A percentile compares a stretch with the other conserved stretches of the same genome.
Conservation (phyloP, 2,113 vertebrate species). For the Chauna torquata region DNA sequence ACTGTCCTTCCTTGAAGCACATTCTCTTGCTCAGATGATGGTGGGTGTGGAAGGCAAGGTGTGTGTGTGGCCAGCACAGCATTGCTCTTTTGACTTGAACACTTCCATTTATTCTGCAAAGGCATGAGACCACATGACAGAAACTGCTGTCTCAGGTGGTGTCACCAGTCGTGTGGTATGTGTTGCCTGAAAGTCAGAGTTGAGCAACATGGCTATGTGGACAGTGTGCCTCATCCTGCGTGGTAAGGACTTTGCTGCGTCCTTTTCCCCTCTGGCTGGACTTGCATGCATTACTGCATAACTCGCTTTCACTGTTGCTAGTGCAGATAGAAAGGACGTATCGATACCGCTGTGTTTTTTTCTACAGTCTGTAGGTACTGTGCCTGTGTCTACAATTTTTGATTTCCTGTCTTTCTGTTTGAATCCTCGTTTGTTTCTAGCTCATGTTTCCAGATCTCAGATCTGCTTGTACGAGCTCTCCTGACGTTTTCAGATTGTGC, state of each 20-base stretch:
- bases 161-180: neutral
- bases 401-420: neutral
- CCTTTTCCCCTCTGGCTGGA: neutral
- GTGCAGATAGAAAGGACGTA: neutral
- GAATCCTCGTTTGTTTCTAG: neutral
- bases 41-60: neutral
- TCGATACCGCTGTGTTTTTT: neutral
- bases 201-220: neutral
- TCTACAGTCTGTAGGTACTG: neutral
- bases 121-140: neutral
- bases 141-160: neutral
- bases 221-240: neutral
- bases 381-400: neutral
- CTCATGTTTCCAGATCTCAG: neutral
- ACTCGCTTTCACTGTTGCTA: neutral
- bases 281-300: neutral
- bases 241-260: neutral
- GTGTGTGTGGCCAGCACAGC: neutral
- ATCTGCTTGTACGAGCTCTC: neutral
- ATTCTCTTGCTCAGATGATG: accelerated
- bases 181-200: neutral
- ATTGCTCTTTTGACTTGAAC: neutral
- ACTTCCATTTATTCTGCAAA: neutral
- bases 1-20: neutral
- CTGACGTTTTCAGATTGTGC: neutral